phyloP scores from a whole-genome alignment of 2,797 vertebrate genomes.

The Emys orbicularis region DNA sequence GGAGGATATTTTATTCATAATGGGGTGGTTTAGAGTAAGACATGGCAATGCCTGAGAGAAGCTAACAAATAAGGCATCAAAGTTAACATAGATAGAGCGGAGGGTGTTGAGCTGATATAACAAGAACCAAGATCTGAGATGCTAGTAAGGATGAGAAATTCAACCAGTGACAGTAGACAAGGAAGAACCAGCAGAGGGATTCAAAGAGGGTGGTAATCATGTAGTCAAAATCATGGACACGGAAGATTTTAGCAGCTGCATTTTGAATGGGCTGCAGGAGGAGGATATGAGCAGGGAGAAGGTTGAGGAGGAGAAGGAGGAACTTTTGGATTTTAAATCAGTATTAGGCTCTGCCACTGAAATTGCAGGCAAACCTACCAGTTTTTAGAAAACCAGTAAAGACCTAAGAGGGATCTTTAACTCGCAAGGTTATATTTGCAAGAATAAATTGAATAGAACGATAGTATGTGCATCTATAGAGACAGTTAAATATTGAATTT shows the following conservation, averaged over 20 bases:
- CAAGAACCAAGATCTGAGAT: not conserved
- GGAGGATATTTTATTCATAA: not conserved
- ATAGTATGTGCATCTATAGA: not conserved
- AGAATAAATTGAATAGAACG: constrained; percentile 7
- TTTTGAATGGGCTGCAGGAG: not conserved
- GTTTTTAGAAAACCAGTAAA: not conserved
- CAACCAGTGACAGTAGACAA: not conserved
- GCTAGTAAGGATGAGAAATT: not conserved
- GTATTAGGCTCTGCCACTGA: not conserved
- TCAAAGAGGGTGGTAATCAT: not conserved
- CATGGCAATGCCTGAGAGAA: not conserved
- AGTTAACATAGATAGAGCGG: not conserved
- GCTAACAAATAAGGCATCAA: not conserved
- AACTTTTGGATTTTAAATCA: not conserved
- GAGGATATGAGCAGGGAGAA: not conserved
- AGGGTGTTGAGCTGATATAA: not conserved
- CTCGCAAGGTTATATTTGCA: not conserved
- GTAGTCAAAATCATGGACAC: not conserved
- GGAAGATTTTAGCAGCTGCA: not conserved
- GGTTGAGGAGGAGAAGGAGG: not conserved
- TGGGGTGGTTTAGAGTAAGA: not conserved
- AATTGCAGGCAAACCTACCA: not conserved
- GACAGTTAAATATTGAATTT: not conserved
- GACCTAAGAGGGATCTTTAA: not conserved
- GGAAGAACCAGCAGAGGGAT: not conserved